Base-by-base conservation (phyloP, 2,888 invertebrate genomes). In the Nebria salina region DNA sequence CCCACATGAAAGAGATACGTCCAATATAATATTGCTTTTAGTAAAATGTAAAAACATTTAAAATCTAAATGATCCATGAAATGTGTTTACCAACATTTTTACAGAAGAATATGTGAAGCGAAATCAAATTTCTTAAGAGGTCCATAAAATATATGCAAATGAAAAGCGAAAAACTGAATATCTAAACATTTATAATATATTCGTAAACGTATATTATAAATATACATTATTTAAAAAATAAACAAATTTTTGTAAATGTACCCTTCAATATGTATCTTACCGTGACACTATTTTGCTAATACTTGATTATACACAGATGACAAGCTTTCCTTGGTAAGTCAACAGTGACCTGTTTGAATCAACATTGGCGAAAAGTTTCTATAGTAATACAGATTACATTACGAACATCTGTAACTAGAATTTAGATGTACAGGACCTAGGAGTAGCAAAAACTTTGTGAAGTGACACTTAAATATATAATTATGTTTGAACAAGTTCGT, bases 61-160 rank as follows among this genome's bases (percentile, higher is more conserved):
- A 54, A 54, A 54, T 54, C 54, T 54, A 54, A 54, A 54, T 54
- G 54, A 54, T 54, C 54, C 54, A 54, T 54, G 54, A 54, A 54
- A 54, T 54, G 54, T 13, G 13, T 54, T 54, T 34, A 34, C 34
- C 0, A 34, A 34, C 2, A 34, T 34, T 34, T 34, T 34, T 4
- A 5, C 34, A 34, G 2, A 34, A 34, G 4, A 34, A 34, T 5
- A 34, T 34, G 34, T 34, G 34, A 34, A 34, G 34, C 34, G 34
- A 1, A 34, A 34, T 34, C 34, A 34, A 34, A 34, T 34, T 5
- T 34, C 34, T 34, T 34, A 34, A 34, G 34, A 34, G 34, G 34
- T 34, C 5, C 5, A 34, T 34, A 34, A 34, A 34, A 34, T 34
- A 34, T 34, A 34, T 34, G 34, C 2, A 34, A 34, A 34, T 34